Evolutionary conservation across 2,113 vertebrate genomes (phyloP).

Genomic region (Protomyctophum bolini): DNA sequence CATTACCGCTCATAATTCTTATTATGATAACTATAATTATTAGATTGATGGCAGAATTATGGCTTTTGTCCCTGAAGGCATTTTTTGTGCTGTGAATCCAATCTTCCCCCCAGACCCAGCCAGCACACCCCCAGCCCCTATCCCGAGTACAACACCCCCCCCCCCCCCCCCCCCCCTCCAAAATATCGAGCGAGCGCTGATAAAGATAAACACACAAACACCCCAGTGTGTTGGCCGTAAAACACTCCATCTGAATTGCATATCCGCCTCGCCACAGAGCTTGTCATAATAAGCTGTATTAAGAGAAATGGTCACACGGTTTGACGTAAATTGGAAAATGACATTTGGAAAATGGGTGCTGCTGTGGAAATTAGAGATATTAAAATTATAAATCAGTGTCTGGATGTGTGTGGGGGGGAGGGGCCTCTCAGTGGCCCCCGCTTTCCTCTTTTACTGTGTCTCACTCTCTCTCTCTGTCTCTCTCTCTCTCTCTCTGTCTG

Average conservation of each 20-base stretch:
- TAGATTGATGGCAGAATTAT: conserved; percentile 75
- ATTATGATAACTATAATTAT: conserved; percentile 78
- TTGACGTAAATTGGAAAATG: conserved; percentile 94
- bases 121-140: too few species aligned
- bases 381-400: conserved; percentile 94
- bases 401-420: conserved; percentile 66
- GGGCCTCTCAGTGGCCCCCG: conserved; percentile 8
- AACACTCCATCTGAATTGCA: conserved; percentile 85
- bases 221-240: conserved; percentile 72
- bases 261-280: conserved; percentile 81
- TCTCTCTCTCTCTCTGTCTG: not conserved
- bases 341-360: conserved; percentile 85
- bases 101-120: conserved; percentile 40
- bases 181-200: conserved; percentile 73
- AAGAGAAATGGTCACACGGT: conserved; percentile 88
- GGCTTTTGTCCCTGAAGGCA: conserved; percentile 68
- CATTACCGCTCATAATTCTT: conserved; percentile 75
- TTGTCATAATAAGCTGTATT: conserved; percentile 90
- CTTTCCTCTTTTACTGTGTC: conserved; percentile 37
- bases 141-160: conserved; percentile 36
- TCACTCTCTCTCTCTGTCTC: not conserved
- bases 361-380: conserved; percentile 91
- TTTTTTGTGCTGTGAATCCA: conserved; percentile 65
- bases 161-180: conserved; percentile 32
- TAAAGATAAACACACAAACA: conserved; percentile 83